Conservation (phyloP, 2,888 invertebrate species). For the Drosophila putrida region DNA sequence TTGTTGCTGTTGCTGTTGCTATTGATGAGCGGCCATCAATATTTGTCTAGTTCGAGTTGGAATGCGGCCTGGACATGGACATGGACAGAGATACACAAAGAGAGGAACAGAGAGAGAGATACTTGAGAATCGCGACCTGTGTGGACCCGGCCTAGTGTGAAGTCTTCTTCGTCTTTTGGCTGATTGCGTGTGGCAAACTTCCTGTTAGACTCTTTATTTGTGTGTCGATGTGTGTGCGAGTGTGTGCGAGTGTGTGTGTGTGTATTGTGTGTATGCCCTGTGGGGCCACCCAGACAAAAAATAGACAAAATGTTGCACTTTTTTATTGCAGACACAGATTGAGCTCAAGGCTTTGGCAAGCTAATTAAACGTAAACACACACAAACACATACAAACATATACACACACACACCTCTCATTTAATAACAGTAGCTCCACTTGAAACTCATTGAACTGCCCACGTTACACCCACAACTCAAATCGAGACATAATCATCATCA, state of each 20-base stretch:
- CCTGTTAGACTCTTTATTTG: constrained; percentile 55
- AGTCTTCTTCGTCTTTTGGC: constrained; percentile 50
- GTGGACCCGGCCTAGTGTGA: constrained; percentile 54
- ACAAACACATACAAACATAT: constrained; percentile 2
- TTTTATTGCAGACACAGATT: constrained; percentile 63
- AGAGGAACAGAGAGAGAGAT: constrained; percentile 12
- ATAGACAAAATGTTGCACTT: constrained; percentile 64
- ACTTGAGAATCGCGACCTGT: constrained; percentile 50
- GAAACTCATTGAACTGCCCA: constrained; percentile 57
- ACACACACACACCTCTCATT: constrained; percentile 7
- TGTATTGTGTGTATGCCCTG: constrained; percentile 39
- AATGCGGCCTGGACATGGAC: constrained; percentile 63
- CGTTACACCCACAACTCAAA: constrained; percentile 50
- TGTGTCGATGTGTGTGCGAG: neutral
- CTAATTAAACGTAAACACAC: constrained; percentile 66
- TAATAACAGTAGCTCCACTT: constrained; percentile 64
- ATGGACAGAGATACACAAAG: neutral
- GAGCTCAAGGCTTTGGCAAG: constrained; percentile 69
- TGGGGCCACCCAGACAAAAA: constrained; percentile 66
- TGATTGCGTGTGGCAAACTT: constrained; percentile 80
- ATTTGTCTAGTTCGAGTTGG: constrained; percentile 81
- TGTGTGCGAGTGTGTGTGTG: constrained; percentile 16
- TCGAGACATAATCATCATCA: constrained; percentile 36
- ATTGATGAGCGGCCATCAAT: constrained; percentile 83
- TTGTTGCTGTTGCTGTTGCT: constrained; percentile 59